A percentile compares a stretch with the other conserved stretches of the same genome.
phyloP scores from a whole-genome alignment of 2,113 vertebrate genomes.

The Callopanchax toddi region DNA sequence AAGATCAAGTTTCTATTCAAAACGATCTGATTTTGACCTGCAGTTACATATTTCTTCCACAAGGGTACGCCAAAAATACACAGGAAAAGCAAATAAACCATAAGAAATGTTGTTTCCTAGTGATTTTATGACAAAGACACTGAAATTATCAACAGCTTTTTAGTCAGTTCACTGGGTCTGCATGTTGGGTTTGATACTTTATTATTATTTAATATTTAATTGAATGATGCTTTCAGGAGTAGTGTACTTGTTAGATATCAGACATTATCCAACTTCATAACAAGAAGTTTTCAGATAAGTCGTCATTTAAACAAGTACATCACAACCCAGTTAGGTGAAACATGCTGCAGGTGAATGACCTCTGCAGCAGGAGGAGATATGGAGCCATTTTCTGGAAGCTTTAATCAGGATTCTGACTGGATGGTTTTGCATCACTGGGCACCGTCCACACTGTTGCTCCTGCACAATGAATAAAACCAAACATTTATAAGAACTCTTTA shows the following conservation, averaged over 20 bases:
- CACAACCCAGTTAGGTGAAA: not conserved
- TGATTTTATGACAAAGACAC: not conserved
- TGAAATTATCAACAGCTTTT: not conserved
- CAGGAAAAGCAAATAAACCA: not conserved
- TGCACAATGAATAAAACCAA: conserved; percentile 18
- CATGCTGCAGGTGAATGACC: not conserved
- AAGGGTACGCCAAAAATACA: conserved; percentile 31
- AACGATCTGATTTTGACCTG: too few species aligned
- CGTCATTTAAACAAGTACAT: conserved; percentile 67
- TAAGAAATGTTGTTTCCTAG: too few species aligned
- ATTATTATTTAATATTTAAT: not conserved
- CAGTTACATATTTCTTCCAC: conserved; percentile 27
- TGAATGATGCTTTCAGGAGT: not conserved
- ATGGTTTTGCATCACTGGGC: conserved; percentile 16
- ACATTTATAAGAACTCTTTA: not conserved
- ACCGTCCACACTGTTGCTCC: conserved; percentile 59
- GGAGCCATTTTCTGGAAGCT: not conserved
- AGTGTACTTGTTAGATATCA: conserved; percentile 51
- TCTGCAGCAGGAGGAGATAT: not conserved
- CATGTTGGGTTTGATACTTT: not conserved
- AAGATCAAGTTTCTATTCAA: too few species aligned
- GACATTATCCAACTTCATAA: conserved; percentile 55
- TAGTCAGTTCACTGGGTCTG: not conserved
- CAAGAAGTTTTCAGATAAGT: conserved; percentile 68
- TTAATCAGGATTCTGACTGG: conserved; percentile 7